Evolutionary conservation across 2,888 invertebrate species (phyloP).

Genomic region (Thymelicus lineola): DNA sequence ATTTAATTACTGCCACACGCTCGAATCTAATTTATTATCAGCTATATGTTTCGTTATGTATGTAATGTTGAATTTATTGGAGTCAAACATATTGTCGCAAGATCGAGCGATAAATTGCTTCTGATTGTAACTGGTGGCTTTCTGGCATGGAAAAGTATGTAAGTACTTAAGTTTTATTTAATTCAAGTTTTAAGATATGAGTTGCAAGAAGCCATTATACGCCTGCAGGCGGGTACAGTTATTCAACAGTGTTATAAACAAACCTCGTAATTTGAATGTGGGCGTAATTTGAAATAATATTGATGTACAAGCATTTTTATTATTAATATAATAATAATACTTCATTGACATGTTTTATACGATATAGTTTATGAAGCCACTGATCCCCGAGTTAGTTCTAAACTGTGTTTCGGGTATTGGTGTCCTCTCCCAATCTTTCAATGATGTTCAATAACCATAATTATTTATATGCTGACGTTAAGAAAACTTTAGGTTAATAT

Average conservation of each 20-base stretch:
- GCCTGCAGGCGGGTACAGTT: slow-evolving; percentile 23
- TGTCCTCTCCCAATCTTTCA: too few relatives aligned
- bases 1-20: slow-evolving; percentile 36
- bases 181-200: slow-evolving; percentile 22
- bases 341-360: too few relatives aligned
- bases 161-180: slow-evolving; percentile 28
- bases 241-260: slow-evolving; percentile 33
- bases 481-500: too few relatives aligned
- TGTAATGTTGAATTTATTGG: slow-evolving; percentile 32
- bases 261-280: slow-evolving; percentile 14
- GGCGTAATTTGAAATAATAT: slow-evolving; percentile 32
- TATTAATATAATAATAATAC: too few relatives aligned
- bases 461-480: too few relatives aligned
- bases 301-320: slow-evolving; percentile 17
- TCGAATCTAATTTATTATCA: slow-evolving; percentile 33
- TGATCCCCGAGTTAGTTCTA: too few relatives aligned
- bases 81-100: slow-evolving; percentile 26
- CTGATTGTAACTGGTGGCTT: slow-evolving; percentile 26
- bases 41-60: slow-evolving; percentile 30
- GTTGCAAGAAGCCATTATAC: slow-evolving; percentile 22
- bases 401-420: too few relatives aligned
- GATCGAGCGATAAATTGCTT: slow-evolving; percentile 34
- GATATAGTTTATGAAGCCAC: too few relatives aligned
- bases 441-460: too few relatives aligned
- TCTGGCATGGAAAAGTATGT: slow-evolving; percentile 26